phyloP scores from a whole-genome alignment of 1,140 invertebrate genomes.

The Hyphantria cunea region DNA sequence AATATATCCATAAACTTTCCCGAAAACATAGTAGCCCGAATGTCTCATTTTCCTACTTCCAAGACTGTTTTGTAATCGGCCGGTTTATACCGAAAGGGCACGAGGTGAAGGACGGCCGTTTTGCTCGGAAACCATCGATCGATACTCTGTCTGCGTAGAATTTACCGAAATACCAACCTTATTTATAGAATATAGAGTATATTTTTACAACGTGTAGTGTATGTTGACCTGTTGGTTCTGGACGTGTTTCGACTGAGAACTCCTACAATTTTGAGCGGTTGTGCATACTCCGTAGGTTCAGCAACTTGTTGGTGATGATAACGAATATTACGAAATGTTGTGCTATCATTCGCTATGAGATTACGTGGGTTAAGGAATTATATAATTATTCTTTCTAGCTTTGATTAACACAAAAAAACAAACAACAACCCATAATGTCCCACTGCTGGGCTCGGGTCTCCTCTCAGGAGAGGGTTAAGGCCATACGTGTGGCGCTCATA shows the following conservation, averaged over 20 bases:
- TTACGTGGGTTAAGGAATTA: not conserved
- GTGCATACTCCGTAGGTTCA: slow-evolving; percentile 21
- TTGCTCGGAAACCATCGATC: slow-evolving; percentile 46
- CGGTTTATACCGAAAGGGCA: slow-evolving; percentile 57
- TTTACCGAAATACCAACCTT: slow-evolving; percentile 10
- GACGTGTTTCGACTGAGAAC: slow-evolving; percentile 26
- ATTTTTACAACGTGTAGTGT: not conserved
- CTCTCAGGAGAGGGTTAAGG: too few species aligned
- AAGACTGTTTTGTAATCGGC: slow-evolving; percentile 31
- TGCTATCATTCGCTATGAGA: not conserved
- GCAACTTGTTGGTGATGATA: slow-evolving; percentile 28
- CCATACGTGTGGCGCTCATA: too few species aligned
- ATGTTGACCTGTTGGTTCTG: slow-evolving; percentile 31
- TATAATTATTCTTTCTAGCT: not conserved
- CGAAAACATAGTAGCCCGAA: slow-evolving; percentile 5
- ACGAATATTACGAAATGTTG: slow-evolving; percentile 1
- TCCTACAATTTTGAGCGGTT: slow-evolving; percentile 32
- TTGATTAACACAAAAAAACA: too few species aligned
- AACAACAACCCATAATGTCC: too few species aligned
- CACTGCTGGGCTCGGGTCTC: too few species aligned
- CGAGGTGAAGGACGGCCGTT: slow-evolving; percentile 67
- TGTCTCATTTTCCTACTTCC: slow-evolving; percentile 15
- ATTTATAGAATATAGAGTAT: not conserved
- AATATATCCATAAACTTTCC: slow-evolving; percentile 10
- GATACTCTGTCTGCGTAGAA: slow-evolving; percentile 45